Percentiles rank a stretch among this genome's conserved stretches.
phyloP scores from a whole-genome alignment of 2,888 invertebrate species.

The Sturmia bella region DNA sequence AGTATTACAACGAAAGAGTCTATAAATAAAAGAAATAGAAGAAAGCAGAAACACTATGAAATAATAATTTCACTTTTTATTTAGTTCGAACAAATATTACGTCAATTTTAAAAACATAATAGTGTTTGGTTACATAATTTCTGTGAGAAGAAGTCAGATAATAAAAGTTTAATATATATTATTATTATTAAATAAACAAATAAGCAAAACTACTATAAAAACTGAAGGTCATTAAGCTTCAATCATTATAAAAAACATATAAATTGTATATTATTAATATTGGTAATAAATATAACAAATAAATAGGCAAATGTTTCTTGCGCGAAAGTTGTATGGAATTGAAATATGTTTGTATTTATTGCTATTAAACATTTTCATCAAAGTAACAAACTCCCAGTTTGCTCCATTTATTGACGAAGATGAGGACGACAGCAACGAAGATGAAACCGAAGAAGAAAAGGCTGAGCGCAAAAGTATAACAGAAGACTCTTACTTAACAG shows the following conservation, averaged over 20 bases:
- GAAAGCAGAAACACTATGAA: constrained; percentile 2
- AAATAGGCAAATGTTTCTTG: constrained; percentile 61
- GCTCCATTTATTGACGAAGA: constrained; percentile 78
- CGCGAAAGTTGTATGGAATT: constrained; percentile 1
- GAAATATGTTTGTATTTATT: constrained; percentile 30
- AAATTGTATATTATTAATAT: too few species aligned
- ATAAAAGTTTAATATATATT: too few species aligned
- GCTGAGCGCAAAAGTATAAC: constrained; percentile 77
- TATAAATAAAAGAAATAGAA: background rate
- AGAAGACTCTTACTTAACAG: constrained; percentile 78
- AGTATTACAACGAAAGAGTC: background rate
- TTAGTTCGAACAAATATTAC: background rate
- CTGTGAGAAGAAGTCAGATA: background rate
- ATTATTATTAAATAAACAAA: too few species aligned
- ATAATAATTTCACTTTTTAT: constrained; percentile 49
- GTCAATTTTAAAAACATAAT: background rate
- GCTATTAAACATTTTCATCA: constrained; percentile 37
- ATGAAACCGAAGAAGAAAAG: constrained; percentile 78
- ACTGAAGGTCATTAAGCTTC: too few species aligned
- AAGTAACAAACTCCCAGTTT: constrained; percentile 71
- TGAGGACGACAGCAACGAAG: constrained; percentile 78
- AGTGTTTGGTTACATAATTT: background rate
- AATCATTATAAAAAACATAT: too few species aligned
- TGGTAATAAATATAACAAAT: too few species aligned
- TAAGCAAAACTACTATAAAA: too few species aligned